These are phyloP conservation scores for Mixornis gularis DNA, from an alignment of 2,113 vertebrate species.

Conservation along the genomic window DNA sequence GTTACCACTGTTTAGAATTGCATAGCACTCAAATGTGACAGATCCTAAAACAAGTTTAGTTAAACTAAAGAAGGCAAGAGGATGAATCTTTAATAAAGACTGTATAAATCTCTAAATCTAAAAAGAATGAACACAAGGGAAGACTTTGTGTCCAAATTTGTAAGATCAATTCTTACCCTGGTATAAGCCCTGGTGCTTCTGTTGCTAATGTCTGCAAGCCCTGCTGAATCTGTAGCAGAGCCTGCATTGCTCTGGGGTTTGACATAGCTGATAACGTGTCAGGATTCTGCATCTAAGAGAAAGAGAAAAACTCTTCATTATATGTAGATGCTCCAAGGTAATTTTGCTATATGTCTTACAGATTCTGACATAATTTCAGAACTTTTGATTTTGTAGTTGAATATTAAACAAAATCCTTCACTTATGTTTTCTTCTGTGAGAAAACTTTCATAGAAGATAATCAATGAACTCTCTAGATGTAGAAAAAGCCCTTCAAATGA, in stretches of 20 bases:
- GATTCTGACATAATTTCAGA: not conserved
- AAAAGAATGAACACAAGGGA: not conserved
- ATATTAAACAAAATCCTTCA: not conserved
- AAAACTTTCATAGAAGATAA: not conserved
- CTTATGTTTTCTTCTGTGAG: not conserved
- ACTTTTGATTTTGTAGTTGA: not conserved
- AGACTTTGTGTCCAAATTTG: not conserved
- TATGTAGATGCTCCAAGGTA: not conserved
- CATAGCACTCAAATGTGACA: not conserved
- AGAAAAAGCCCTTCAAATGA: not conserved
- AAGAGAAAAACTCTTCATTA: slow-evolving; percentile 22
- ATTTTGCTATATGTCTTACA: not conserved
- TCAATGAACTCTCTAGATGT: not conserved
- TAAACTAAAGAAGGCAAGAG: not conserved
- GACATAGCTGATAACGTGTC: slow-evolving; percentile 87
- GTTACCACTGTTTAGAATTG: not conserved
- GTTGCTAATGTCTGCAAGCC: slow-evolving; percentile 85
- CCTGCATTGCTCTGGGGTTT: slow-evolving; percentile 89
- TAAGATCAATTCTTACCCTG: slow-evolving; percentile 69
- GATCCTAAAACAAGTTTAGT: not conserved
- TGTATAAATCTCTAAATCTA: not conserved
- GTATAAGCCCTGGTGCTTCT: slow-evolving; percentile 84
- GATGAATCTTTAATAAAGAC: not conserved
- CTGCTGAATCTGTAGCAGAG: slow-evolving; percentile 88
- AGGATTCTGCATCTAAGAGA: slow-evolving; percentile 84